Evolutionary conservation across 2,797 vertebrate genomes (phyloP).

Genomic region (Tamandua tetradactyla): DNA sequence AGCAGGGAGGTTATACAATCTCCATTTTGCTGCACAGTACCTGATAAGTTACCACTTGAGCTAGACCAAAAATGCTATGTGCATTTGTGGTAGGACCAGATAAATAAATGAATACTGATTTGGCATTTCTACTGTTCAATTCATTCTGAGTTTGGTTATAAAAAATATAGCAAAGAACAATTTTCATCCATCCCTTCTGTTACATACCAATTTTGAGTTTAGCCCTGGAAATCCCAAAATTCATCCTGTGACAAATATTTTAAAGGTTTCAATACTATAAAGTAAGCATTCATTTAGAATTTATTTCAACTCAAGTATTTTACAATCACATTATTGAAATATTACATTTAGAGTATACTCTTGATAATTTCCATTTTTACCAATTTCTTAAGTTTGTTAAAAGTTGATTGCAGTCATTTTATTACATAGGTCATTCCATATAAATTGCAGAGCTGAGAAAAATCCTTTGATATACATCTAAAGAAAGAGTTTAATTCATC

Average conservation of each 20-base stretch:
- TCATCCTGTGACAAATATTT: neutral
- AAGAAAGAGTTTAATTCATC: neutral
- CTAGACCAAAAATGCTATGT: neutral
- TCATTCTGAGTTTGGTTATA: constrained; percentile 23
- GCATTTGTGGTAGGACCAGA: neutral
- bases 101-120: neutral
- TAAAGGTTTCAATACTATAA: neutral
- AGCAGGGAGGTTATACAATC: neutral
- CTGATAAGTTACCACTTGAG: neutral
- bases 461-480: neutral
- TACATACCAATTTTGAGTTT: neutral
- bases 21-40: neutral
- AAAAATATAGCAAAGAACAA: constrained; percentile 1
- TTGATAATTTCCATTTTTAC: neutral
- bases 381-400: constrained; percentile 7
- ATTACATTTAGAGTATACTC: neutral
- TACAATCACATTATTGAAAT: constrained; percentile 5
- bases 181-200: constrained; percentile 1
- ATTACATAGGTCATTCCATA: constrained; percentile 1
- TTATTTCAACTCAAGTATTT: neutral
- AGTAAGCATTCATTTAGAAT: constrained; percentile 19
- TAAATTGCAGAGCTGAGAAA: neutral
- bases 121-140: neutral
- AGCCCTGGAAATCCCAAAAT: constrained; percentile 8
- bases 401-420: neutral